phyloP scores from a whole-genome alignment of 2,888 invertebrate species.

The Pocota personata region DNA sequence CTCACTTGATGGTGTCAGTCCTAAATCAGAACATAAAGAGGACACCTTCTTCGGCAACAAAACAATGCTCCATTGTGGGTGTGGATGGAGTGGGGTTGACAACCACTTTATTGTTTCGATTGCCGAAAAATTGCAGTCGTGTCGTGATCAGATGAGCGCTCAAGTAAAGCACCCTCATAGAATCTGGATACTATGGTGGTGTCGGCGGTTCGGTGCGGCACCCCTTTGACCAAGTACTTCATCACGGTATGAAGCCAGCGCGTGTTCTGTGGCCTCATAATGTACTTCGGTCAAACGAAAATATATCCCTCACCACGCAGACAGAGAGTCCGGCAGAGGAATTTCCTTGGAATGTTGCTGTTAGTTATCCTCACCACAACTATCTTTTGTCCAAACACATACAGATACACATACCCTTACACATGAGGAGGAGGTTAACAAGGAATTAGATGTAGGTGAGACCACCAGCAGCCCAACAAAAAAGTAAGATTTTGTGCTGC shows the following conservation, averaged over 20 bases:
- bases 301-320: conserved; percentile 20
- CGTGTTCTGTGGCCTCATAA: conserved; percentile 61
- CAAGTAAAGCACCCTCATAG: neutral
- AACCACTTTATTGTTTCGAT: conserved; percentile 56
- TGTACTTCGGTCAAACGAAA: conserved; percentile 62
- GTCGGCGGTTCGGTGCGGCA: neutral
- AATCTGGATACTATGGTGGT: neutral
- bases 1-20: conserved; percentile 61
- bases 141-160: conserved; percentile 35
- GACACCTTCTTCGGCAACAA: conserved; percentile 40
- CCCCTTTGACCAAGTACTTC: conserved; percentile 41
- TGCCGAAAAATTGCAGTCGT: conserved; percentile 37
- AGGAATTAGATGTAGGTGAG: conserved; percentile 66
- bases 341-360: conserved; percentile 64
- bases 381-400: conserved; percentile 44
- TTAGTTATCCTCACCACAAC: conserved; percentile 55
- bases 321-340: conserved; percentile 43
- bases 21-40: conserved; percentile 53
- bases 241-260: conserved; percentile 49
- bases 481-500: conserved; percentile 19
- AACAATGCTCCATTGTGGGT: conserved; percentile 24
- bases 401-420: neutral
- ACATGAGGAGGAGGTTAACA: conserved; percentile 25
- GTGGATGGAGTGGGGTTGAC: neutral
- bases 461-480: conserved; percentile 18